These are phyloP conservation scores for Syngnathus rostellatus DNA, from an alignment of 2,797 vertebrate species.

Conservation along the genomic window DNA sequence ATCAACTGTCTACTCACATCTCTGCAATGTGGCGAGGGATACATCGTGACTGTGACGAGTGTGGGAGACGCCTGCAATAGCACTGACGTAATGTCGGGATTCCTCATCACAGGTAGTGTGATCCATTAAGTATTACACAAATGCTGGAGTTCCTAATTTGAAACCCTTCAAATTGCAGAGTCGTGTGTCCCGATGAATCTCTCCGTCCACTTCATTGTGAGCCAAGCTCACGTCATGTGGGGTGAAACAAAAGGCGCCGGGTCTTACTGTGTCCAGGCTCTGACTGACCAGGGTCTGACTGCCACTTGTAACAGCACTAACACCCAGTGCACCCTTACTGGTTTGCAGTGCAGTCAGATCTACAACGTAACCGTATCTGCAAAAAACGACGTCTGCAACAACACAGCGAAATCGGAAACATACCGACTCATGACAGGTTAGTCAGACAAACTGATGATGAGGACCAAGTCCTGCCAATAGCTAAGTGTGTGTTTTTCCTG, in stretches of 20 bases:
- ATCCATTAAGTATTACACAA: not conserved
- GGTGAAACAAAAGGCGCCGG: slow-evolving; percentile 17
- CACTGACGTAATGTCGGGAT: slow-evolving; percentile 45
- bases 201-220: slow-evolving; percentile 37
- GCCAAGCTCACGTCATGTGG: slow-evolving; percentile 39
- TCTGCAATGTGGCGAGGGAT: slow-evolving; percentile 57
- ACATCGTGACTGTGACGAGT: slow-evolving; percentile 51
- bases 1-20: slow-evolving; percentile 48
- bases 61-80: slow-evolving; percentile 51
- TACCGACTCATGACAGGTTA: slow-evolving; percentile 37
- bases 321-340: slow-evolving; percentile 41
- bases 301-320: slow-evolving; percentile 35
- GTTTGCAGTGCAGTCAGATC: slow-evolving; percentile 54
- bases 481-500: not conserved
- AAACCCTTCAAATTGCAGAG: slow-evolving; percentile 27
- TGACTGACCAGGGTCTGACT: slow-evolving; percentile 17
- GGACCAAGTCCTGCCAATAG: not conserved
- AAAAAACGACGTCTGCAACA: slow-evolving; percentile 35
- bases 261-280: slow-evolving; percentile 44
- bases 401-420: slow-evolving; percentile 25
- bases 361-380: slow-evolving; percentile 60
- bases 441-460: not conserved
- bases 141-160: not conserved
- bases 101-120: slow-evolving; percentile 57
- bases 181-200: slow-evolving; percentile 48